These are phyloP conservation scores for Bettongia penicillata DNA, from an alignment of 2,113 vertebrate genomes.

Conservation along the genomic window DNA sequence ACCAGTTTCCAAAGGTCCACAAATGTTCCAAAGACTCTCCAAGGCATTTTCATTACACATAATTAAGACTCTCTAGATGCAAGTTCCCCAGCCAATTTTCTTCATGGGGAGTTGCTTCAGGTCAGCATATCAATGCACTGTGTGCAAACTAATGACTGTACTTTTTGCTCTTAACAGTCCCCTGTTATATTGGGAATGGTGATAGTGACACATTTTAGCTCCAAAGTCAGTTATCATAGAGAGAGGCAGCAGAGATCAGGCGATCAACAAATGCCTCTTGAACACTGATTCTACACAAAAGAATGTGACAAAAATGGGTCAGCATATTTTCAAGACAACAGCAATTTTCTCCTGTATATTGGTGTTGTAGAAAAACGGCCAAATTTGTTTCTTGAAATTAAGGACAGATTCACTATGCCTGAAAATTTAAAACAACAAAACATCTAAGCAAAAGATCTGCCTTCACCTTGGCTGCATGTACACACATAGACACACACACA, in stretches of 20 bases:
- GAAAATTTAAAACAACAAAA: slow-evolving; percentile 32
- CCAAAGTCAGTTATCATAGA: background rate
- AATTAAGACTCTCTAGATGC: background rate
- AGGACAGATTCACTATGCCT: background rate
- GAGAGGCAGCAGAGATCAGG: background rate
- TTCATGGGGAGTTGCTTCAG: no score
- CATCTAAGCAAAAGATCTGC: background rate
- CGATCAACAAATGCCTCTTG: background rate
- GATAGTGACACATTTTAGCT: background rate
- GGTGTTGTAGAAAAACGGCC: background rate
- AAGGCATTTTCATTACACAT: background rate
- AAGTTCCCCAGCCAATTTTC: no score
- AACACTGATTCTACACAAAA: background rate
- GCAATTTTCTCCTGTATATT: background rate
- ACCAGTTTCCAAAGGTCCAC: background rate
- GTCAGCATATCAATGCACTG: no score
- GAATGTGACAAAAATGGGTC: background rate
- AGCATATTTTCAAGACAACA: background rate
- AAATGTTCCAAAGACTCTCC: background rate
- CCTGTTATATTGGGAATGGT: background rate
- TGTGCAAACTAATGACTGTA: no score
- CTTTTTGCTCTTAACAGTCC: no score
- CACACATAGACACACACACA: background rate
- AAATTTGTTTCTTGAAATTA: slow-evolving; percentile 9
- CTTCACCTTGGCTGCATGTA: background rate